Evolutionary conservation across 2,888 invertebrate species (phyloP).

Genomic region (Perizoma affinitatum): DNA sequence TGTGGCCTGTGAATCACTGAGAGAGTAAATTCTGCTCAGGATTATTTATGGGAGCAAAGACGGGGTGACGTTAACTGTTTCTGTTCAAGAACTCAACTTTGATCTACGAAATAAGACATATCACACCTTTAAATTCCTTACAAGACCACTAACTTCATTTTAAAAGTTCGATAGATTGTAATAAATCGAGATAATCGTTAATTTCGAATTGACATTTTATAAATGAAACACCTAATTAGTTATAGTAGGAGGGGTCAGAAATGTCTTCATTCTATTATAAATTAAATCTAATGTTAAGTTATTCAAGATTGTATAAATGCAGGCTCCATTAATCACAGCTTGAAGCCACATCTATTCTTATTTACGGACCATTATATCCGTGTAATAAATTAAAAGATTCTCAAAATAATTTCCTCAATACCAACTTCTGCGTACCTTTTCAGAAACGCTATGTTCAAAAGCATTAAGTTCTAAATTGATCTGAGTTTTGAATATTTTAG

Average conservation of each 20-base stretch:
- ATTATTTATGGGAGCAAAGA: conserved; percentile 45
- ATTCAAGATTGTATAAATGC: conserved; percentile 62
- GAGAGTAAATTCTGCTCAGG: conserved; percentile 48
- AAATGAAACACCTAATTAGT: conserved; percentile 66
- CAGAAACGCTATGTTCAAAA: conserved; percentile 40
- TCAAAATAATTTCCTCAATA: conserved; percentile 62
- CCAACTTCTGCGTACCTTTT: conserved; percentile 41
- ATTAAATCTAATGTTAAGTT: conserved; percentile 71
- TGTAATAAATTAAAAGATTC: conserved; percentile 68
- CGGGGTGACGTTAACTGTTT: conserved; percentile 11
- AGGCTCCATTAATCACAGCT: conserved; percentile 74
- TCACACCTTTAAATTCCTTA: conserved; percentile 4
- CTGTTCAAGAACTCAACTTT: conserved; percentile 7
- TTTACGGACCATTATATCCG: conserved; percentile 60
- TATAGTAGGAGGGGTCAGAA: conserved; percentile 62
- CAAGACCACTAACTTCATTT: conserved; percentile 21
- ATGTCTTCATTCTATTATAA: conserved; percentile 77
- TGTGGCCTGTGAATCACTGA: conserved; percentile 56
- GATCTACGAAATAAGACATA: conserved; percentile 9
- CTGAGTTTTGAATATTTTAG: conserved; percentile 34
- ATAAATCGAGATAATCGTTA: conserved; percentile 65
- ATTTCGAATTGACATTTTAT: conserved; percentile 44
- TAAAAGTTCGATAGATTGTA: conserved; percentile 36
- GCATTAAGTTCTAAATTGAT: conserved; percentile 39
- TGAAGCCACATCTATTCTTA: conserved; percentile 69